Base-by-base conservation (phyloP, 2,797 vertebrate species). In the Alosa sapidissima region DNA sequence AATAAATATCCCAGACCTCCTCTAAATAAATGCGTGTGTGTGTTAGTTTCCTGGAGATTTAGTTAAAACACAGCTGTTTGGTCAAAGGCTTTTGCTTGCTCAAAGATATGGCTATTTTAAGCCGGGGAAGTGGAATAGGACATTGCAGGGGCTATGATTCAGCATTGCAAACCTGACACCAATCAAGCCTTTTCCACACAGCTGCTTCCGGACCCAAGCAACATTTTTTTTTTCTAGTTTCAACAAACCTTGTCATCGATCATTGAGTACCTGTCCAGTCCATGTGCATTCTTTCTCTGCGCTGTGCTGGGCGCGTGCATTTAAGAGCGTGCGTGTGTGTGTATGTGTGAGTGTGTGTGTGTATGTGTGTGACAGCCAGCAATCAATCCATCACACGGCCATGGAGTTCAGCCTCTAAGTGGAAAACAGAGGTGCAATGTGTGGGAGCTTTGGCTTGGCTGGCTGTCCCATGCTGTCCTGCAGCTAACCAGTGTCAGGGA, bases 41-140 rank as follows among this genome's bases (percentile, higher is more conserved):
- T 49, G 45, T 47, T 45, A 45, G 72, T 78, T 78, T 78, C 41
- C 72, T 78, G 72, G 41, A 47, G 36, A 78, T 78, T n/a, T 45
- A 47, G 72, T 78, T 78, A 21, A 78, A 78, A 78, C 72, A 78
- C 72, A 78, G 72, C 72, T 78, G 72, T 78, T 78, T 78, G 16
- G 72, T 78, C 72, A 45, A 78, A 78, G 41, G 72, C 72, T 47
- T 78, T 78, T 78, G 68, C 68, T 75, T 45, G 68, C 72, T 78
- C 72, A 45, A 45, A 78, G 72, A 78, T 47, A 21, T 78, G 72
- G 72, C 72, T 78, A 78, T 78, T 78, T 78, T 78, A 47, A 78
- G 72, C 72, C 41, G 28, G 8, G 36, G 41, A 78, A 47, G 72
- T 78, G 72, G 41, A 78, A 41, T 78, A 45, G 72, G 72, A 45